Conservation (phyloP, 2,888 invertebrate genomes). For the Calameuta filiformis region DNA sequence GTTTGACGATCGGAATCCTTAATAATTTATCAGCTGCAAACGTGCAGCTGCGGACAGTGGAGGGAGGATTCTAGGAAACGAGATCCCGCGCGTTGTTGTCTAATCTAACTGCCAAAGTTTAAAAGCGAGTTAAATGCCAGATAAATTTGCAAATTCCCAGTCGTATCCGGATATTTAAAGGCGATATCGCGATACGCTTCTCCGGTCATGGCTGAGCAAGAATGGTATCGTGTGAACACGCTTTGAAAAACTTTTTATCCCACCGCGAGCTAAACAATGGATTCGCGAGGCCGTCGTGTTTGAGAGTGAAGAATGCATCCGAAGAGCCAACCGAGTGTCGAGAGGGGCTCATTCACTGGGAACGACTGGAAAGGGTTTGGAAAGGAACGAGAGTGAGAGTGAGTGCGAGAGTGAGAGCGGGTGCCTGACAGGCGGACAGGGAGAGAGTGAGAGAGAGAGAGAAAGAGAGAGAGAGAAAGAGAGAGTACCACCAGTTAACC, state of each 20-base stretch:
- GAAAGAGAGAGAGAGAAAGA: conserved; percentile 10
- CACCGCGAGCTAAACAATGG: background rate
- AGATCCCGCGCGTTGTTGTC: conserved; percentile 59
- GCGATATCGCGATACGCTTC: conserved; percentile 10
- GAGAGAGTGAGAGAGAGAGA: background rate
- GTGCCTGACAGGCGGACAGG: background rate
- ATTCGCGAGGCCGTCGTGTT: background rate
- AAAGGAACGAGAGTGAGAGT: background rate
- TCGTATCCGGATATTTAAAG: conserved; percentile 3
- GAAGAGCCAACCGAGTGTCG: background rate
- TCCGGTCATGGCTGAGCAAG: background rate
- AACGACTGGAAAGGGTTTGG: too few relatives aligned
- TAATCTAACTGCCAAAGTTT: conserved; percentile 64
- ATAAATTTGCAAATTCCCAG: conserved; percentile 49
- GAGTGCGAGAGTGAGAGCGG: conserved; percentile 8
- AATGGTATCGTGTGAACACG: background rate
- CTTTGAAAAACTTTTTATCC: conserved; percentile 1
- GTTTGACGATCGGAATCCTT: too few relatives aligned
- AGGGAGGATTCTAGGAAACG: conserved; percentile 21
- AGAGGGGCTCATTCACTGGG: background rate
- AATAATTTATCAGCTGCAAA: background rate
- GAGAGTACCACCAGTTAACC: conserved; percentile 1
- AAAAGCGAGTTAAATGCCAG: conserved; percentile 58
- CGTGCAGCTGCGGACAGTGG: conserved; percentile 26
- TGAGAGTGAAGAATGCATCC: conserved; percentile 4